Evolutionary conservation across 2,888 invertebrate genomes (phyloP).

Genomic region (Vannuccia rotundouncinata): DNA sequence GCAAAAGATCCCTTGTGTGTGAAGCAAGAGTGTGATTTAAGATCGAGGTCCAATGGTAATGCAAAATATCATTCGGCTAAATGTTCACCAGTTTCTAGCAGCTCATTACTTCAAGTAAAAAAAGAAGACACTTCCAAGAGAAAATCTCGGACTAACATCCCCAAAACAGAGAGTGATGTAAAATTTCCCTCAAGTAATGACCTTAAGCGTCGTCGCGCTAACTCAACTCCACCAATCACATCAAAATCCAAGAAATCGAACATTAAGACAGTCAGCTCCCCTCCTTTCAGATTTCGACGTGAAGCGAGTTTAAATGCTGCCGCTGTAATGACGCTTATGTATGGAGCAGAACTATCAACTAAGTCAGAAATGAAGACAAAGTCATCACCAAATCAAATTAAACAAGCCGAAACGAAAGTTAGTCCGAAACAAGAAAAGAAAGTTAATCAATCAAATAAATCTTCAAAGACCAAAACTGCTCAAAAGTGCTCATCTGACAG

Average conservation of each 20-base stretch:
- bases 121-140: no score
- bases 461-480: background rate
- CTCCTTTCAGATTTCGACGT: background rate
- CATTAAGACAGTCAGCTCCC: background rate
- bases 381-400: background rate
- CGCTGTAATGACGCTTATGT: constrained; percentile 21
- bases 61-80: no score
- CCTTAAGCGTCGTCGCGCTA: background rate
- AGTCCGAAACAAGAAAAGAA: background rate
- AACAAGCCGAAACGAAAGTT: background rate
- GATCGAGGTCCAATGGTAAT: no score
- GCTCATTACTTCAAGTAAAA: no score
- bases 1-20: no score
- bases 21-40: no score
- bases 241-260: background rate
- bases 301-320: constrained; percentile 33
- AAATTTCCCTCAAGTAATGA: background rate
- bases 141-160: background rate
- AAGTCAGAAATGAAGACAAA: background rate
- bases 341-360: background rate
- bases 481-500: no score
- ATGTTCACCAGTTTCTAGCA: no score
- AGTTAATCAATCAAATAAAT: background rate
- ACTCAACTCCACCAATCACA: background rate
- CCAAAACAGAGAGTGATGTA: background rate